Conservation (phyloP, 2,888 invertebrate genomes). For the Anorthoa munda region DNA sequence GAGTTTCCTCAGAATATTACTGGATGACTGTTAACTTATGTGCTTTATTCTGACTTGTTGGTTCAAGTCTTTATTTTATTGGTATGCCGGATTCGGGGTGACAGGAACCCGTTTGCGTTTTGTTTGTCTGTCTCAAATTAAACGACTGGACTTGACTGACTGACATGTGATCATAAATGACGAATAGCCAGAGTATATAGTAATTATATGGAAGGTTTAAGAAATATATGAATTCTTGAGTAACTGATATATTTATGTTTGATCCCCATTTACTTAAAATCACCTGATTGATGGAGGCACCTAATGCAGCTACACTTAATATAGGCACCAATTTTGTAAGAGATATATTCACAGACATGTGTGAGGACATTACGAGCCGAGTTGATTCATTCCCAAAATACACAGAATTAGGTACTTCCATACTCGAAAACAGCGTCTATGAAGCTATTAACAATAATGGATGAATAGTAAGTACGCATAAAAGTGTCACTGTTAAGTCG, state of each 20-base stretch:
- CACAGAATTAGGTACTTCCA: conserved; percentile 69
- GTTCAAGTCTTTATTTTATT: conserved; percentile 55
- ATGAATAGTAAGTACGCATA: conserved; percentile 77
- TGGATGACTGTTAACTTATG: conserved; percentile 51
- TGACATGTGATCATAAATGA: conserved; percentile 4
- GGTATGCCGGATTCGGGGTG: conserved; percentile 28
- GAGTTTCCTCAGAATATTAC: conserved; percentile 69
- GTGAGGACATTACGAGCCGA: conserved; percentile 41
- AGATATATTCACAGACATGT: conserved; percentile 43
- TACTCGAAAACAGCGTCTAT: conserved; percentile 80
- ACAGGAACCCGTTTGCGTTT: conserved; percentile 33
- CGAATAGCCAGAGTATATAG: neutral
- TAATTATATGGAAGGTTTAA: neutral
- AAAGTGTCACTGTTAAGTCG: conserved; percentile 80
- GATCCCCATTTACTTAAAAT: conserved; percentile 21
- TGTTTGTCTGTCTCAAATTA: conserved; percentile 5
- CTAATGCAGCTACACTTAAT: conserved; percentile 23
- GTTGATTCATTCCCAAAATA: conserved; percentile 64
- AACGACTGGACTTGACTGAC: neutral
- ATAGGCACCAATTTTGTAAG: conserved; percentile 21
- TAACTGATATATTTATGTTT: conserved; percentile 17
- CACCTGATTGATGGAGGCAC: conserved; percentile 46
- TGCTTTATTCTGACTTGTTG: conserved; percentile 44
- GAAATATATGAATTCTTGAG: neutral
- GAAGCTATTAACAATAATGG: conserved; percentile 84